These are phyloP conservation scores for Misgurnus anguillicaudatus DNA, from an alignment of 2,113 vertebrate species.

Conservation along the genomic window DNA sequence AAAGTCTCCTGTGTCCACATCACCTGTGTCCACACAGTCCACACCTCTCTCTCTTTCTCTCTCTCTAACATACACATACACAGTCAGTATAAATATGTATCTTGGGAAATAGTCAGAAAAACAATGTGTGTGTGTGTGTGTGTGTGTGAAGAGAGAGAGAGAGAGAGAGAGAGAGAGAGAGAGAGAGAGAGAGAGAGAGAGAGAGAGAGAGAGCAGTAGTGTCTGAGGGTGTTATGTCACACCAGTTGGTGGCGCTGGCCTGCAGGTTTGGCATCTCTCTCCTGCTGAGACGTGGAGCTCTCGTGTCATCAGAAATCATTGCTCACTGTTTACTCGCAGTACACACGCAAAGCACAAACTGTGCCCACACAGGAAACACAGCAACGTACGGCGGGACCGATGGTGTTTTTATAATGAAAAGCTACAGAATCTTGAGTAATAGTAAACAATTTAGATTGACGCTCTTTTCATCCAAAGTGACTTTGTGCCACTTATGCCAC, in stretches of 20 bases:
- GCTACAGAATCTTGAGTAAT: neutral
- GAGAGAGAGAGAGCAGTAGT: neutral
- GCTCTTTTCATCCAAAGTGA: no score
- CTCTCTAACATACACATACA: constrained; percentile 24
- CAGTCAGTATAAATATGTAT: neutral
- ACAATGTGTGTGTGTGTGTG: no score
- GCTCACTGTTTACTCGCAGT: constrained; percentile 37
- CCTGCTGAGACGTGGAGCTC: constrained; percentile 36
- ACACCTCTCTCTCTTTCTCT: no score
- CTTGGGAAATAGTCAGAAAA: neutral
- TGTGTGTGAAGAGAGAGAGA: no score
- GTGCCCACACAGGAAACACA: neutral
- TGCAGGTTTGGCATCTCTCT: constrained; percentile 32
- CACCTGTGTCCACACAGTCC: neutral
- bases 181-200: constrained; percentile 17
- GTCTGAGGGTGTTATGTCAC: constrained; percentile 31
- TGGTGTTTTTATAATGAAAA: neutral
- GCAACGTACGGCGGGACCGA: neutral
- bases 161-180: neutral
- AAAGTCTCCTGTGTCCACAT: constrained; percentile 16
- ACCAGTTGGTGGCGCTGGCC: constrained; percentile 42
- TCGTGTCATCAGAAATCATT: constrained; percentile 35
- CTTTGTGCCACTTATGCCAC: no score
- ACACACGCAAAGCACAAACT: constrained; percentile 4
- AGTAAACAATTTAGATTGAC: no score